A percentile compares a stretch with the other conserved stretches of the same genome.
Evolutionary conservation across 1,140 invertebrate species (phyloP).

Genomic region (Bombus affinis): DNA sequence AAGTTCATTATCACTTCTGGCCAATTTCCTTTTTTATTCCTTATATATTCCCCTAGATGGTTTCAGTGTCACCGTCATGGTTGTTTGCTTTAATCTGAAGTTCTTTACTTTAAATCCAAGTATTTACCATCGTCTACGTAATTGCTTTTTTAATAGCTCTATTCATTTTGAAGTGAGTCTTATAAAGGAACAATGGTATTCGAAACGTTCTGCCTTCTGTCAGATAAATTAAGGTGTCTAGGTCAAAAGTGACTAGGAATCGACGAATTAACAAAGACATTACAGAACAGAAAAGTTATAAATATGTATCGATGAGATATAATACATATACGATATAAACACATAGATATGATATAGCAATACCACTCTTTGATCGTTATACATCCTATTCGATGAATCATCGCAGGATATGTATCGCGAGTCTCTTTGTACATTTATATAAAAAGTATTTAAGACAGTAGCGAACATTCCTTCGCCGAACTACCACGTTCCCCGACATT

Average conservation of each 20-base stretch:
- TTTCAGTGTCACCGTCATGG: no score
- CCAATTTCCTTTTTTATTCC: background rate
- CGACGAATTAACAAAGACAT: background rate
- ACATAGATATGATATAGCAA: no score
- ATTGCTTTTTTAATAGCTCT: no score
- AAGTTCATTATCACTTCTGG: conserved; percentile 8
- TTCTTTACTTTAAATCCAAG: background rate
- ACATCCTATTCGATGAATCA: background rate
- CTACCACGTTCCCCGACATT: background rate
- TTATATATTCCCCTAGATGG: no score
- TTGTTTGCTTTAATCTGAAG: background rate
- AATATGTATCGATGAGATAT: no score
- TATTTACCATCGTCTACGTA: background rate
- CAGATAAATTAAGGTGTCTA: no score
- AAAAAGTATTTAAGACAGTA: background rate
- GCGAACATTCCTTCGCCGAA: background rate
- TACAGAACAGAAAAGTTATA: background rate
- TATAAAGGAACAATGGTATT: background rate
- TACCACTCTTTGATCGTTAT: no score
- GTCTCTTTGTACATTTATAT: background rate
- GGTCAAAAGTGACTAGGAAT: no score
- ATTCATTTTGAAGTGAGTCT: background rate
- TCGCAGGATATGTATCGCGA: background rate
- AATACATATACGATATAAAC: no score
- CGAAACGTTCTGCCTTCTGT: background rate